Base-by-base conservation (phyloP, 2,113 vertebrate genomes). In the Pao palembangensis region DNA sequence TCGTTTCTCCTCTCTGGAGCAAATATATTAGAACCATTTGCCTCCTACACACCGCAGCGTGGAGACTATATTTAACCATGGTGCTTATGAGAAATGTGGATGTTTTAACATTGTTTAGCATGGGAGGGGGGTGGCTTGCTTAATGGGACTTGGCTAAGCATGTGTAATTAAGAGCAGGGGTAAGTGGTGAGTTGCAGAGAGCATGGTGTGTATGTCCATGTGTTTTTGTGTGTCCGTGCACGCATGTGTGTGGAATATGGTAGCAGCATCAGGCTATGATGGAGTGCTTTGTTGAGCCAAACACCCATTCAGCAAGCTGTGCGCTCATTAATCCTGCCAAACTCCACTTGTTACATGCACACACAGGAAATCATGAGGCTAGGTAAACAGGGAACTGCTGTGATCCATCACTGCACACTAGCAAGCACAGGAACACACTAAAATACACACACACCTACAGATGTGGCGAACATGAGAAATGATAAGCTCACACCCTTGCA, bases 241-340 rank as follows among this genome's bases (percentile, higher is more conserved):
- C 56, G 16, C 70, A 61, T 51, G 72, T 51, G 66, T 60, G 74
- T 67, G 74, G 70, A 79, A 73, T 70, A 81, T 74, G 71, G 80
- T 81, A 70, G 78, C 78, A 92, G 92, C 93, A 86, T 93, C 79
- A 74, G 79, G 65, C 74, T 83, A 89, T 94, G 94, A 96, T 95
- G 93, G 93, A 96, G 93, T 93, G 93, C 92, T 93, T 93, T 88
- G 86, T 90, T 88, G 91, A 91, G 90, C 90, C 93, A 90, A 95
- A 93, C 93, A 95, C 94, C 94, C 94, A 94, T 96, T 95, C 93
- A 93, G 93, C 90, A 91, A 84, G 94, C 93, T 91, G 91, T 93
- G 94, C 93, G 91, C 93, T 96, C 94, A 94, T 96, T 96, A 95
- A 98, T 98, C 94, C 95, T 95, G 93, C 93, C 94, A 94, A 96